Evolutionary conservation across 2,888 invertebrate species (phyloP), one percentile per base, ranked within the genome.

Genomic region (Agrenia bidenticulata): DNA sequence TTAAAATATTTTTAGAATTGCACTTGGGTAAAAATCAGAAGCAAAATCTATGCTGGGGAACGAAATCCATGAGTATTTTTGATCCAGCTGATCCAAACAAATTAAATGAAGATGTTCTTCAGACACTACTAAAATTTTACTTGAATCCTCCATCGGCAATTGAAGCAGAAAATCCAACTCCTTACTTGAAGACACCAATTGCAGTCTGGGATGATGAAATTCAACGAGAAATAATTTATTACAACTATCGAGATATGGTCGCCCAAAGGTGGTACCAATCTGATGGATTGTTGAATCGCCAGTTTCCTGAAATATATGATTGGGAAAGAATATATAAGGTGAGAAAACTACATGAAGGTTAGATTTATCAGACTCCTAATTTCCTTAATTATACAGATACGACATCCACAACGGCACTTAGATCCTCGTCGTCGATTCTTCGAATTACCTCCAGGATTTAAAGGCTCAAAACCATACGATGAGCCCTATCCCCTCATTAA

Each of bases 261-360:
- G 82, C 88, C 1, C 89, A 89, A 78, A 84, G 89, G 71, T 86
- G 13, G 13, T 66, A 68, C 23, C 11, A n/a, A 9, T 32, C 39
- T 26, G 59, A 61, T 32, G 9, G 32, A 17, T 15, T 87, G 0
- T 83, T 85, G 64, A 84, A 86, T 77, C 81, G 83, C 21, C 79
- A 85, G 51, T 65, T 80, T 13, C 88, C 90, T 23, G 92, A 93
- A 81, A 81, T 87, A 39, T 88, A 89, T 77, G 79, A 86, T 63
- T 94, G 93, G 93, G 91, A 93, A 78, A 85, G 85, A 72, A 88
- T 94, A 70, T 94, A 91, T 79, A 88, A 90, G 73, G 77, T 79
- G 39, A 54, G 63, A 17, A 23, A 1, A 26, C 15, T 24, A 26
- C 45, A 7, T n/a, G n/a, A n/a, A 21, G 21, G 24, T 59, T 57